These are phyloP conservation scores for Peromyscus nudipes DNA, from an alignment of 2,797 vertebrate species.

Conservation along the genomic window DNA sequence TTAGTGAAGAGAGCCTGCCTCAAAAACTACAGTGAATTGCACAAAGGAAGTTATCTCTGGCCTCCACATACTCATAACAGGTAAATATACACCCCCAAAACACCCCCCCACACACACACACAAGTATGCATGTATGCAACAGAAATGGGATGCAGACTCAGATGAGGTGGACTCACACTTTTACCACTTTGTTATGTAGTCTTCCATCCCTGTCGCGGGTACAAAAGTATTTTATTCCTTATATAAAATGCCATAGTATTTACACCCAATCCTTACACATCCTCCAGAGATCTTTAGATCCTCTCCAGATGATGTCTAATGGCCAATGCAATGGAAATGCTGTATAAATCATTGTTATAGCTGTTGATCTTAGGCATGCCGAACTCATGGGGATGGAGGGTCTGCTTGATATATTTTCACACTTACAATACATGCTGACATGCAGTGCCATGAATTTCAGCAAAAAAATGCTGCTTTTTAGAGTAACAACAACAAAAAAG, in stretches of 20 bases:
- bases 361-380: not conserved
- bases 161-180: not conserved
- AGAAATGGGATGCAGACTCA: not conserved
- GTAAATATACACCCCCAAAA: not conserved
- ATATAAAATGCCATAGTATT: not conserved
- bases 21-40: not conserved
- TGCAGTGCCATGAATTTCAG: not conserved
- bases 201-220: not conserved
- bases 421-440: not conserved
- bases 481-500: not conserved
- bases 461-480: not conserved
- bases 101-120: not conserved
- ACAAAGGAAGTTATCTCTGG: not conserved
- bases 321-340: too few relatives aligned
- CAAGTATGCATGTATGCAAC: too few relatives aligned
- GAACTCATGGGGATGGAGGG: not conserved
- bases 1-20: not conserved
- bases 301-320: too few relatives aligned
- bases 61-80: not conserved
- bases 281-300: too few relatives aligned
- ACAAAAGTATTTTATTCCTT: not conserved
- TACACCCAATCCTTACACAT: not conserved
- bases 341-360: not conserved
- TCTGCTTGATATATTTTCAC: not conserved
- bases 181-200: too few relatives aligned